Conservation (phyloP, 2,113 vertebrate species). For the Paradisaea rubra region DNA sequence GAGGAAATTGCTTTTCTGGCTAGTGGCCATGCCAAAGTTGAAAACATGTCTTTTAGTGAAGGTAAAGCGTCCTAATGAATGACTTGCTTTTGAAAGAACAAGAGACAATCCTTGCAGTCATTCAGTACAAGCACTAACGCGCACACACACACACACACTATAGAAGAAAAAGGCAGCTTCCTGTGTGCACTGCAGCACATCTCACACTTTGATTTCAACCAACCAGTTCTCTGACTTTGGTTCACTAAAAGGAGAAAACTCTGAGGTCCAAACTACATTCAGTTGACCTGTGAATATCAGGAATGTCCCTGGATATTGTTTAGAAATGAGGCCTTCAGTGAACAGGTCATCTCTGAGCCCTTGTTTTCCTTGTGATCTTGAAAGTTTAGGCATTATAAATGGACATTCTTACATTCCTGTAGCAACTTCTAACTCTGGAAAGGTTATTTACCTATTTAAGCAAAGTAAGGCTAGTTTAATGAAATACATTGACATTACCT, state of each 20-base stretch:
- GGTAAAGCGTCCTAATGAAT: conserved; percentile 65
- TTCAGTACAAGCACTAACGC: conserved; percentile 44
- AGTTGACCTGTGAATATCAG: background rate
- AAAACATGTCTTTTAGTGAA: conserved; percentile 67
- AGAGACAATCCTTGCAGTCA: conserved; percentile 61
- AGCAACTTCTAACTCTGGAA: background rate
- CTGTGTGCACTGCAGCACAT: background rate
- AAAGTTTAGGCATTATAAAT: background rate
- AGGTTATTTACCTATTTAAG: background rate
- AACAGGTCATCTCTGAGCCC: background rate
- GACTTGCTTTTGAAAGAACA: conserved; percentile 61
- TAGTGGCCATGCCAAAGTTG: conserved; percentile 67
- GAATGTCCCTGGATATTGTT: background rate
- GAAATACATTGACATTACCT: background rate
- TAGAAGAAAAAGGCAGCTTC: background rate
- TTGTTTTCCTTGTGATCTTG: background rate
- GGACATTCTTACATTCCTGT: background rate
- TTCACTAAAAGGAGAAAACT: background rate
- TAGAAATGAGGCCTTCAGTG: background rate
- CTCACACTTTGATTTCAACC: background rate
- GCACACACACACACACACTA: background rate
- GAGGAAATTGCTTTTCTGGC: conserved; percentile 79
- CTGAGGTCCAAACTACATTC: background rate
- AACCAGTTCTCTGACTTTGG: conserved; percentile 14
- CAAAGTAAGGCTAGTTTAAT: background rate